These are phyloP conservation scores for Rugalucina vietnamica DNA, from an alignment of 2,888 invertebrate species.

Conservation along the genomic window DNA sequence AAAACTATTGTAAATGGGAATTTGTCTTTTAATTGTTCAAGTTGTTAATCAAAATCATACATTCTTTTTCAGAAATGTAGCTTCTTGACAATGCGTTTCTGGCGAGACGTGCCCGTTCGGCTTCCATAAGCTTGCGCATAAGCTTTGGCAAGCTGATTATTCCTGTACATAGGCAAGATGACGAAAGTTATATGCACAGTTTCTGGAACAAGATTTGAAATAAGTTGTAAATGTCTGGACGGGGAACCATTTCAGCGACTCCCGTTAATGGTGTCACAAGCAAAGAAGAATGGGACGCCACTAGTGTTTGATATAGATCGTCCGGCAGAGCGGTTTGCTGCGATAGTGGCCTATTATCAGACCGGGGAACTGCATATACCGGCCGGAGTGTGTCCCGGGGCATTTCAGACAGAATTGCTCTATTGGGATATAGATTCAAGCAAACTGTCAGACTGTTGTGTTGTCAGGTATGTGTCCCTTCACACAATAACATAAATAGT, in stretches of 20 bases:
- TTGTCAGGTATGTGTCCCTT: constrained; percentile 40
- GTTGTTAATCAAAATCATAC: no score
- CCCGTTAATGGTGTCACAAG: constrained; percentile 22
- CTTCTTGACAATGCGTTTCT: no score
- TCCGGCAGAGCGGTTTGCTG: constrained; percentile 43
- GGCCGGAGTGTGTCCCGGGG: constrained; percentile 42
- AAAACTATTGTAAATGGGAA: no score
- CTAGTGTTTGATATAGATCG: constrained; percentile 38
- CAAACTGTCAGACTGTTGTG: constrained; percentile 36
- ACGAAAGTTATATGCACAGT: constrained; percentile 17
- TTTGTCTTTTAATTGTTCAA: no score
- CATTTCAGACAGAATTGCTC: constrained; percentile 41
- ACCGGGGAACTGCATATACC: constrained; percentile 54
- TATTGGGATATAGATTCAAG: constrained; percentile 43
- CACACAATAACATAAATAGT: no score
- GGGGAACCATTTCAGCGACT: constrained; percentile 27
- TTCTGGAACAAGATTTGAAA: constrained; percentile 40
- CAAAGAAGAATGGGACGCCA: neutral
- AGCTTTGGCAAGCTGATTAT: no score
- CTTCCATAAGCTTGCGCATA: no score
- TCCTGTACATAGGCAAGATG: neutral
- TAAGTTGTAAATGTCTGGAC: constrained; percentile 24
- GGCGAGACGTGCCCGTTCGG: no score
- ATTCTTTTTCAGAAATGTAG: no score
- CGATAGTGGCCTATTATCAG: constrained; percentile 51